These are phyloP conservation scores for Solenodon paradoxus DNA, from an alignment of 2,113 vertebrate genomes.

Conservation along the genomic window DNA sequence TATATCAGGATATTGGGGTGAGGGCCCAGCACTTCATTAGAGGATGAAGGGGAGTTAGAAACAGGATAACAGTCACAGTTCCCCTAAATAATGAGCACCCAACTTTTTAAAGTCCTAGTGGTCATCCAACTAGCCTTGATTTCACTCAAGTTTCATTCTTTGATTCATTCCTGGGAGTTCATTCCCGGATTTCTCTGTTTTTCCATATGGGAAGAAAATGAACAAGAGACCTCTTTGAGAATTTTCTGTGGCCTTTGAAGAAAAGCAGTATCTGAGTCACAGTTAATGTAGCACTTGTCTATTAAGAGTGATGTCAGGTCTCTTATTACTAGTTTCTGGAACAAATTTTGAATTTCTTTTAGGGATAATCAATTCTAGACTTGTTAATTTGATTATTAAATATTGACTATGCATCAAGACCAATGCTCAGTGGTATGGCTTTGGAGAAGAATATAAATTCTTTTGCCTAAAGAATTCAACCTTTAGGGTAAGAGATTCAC, in stretches of 20 bases:
- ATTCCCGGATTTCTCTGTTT: not conserved
- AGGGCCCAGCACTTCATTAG: not conserved
- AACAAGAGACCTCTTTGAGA: not conserved
- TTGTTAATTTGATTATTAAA: not conserved
- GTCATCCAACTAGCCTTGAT: not conserved
- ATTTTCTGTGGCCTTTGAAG: conserved; percentile 15
- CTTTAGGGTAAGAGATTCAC: not conserved
- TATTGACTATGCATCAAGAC: not conserved
- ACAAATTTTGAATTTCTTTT: not conserved
- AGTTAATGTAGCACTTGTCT: not conserved
- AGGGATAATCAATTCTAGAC: not conserved
- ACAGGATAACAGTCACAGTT: not conserved
- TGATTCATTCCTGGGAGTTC: not conserved
- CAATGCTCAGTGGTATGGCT: not conserved
- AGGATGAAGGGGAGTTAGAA: not conserved
- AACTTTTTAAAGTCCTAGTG: not conserved
- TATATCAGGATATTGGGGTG: not conserved
- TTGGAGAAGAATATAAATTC: not conserved
- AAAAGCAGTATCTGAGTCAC: not conserved
- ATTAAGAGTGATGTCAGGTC: not conserved
- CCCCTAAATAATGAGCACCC: not conserved
- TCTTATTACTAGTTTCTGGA: not conserved
- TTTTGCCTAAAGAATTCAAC: not conserved
- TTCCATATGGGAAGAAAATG: not conserved
- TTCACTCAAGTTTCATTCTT: not conserved